Base-by-base conservation (phyloP, 2,888 invertebrate species). In the Pseudococcus jackbeardsleyi region DNA sequence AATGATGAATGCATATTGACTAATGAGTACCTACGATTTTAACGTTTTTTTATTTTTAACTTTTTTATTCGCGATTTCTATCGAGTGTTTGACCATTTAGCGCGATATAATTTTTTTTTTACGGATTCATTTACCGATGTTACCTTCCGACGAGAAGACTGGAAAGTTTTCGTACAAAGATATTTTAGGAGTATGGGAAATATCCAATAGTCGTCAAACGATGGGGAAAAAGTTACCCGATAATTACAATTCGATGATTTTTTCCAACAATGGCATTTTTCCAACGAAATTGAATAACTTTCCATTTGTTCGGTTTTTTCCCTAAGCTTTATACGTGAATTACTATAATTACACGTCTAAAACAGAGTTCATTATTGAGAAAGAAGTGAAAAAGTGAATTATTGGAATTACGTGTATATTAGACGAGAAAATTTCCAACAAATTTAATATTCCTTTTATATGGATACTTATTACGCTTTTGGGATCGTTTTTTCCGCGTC, bases 181-280 rank as follows among this genome's bases (percentile, higher is more conserved):
- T 22, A 64, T 19, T 22, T 64, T 22, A 19, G 1, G 42, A 5
- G 54, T 64, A 22, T 22, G 9, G 64, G 22, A 64, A 64, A 64
- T 22, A 64, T 22, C 64, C 22, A 22, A 22, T 22, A 22, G 19
- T 64, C 19, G 22, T 64, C 6, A 64, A 64, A 19, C 64, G 22
- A 15, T 22, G 1, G 64, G 12, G 64, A 64, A 64, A 64, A 64
- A 64, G 64, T 64, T 64, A 64, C 64, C 11, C 7, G 64, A 64
- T 64, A 64, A 64, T 64, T 64, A 22, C 64, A 64, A 22, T 9
- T 64, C 64, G 64, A 64, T 64, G 64, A 64, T 64, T 22, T 8
- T 50, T 50, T 12, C 59, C 15, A 59, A 64, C 64, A 64, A 64
- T 64, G 64, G 64, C 19, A 64, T 19, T 19, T 64, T 64, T 19